Evolutionary conservation across 2,113 vertebrate species (phyloP).

Genomic region (Tautogolabrus adspersus): DNA sequence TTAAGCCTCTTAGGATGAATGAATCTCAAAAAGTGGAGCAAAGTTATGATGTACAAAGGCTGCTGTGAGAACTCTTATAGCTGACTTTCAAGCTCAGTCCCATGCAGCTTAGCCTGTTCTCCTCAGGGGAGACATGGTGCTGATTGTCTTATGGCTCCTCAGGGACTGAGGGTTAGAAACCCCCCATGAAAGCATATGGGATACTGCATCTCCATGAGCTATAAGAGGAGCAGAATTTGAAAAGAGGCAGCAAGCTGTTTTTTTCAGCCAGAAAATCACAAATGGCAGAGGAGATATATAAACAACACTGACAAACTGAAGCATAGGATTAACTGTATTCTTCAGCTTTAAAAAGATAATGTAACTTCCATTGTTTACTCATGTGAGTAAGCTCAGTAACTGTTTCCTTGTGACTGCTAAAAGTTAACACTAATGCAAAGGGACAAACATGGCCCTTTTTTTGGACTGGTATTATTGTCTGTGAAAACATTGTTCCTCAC

Average conservation of each 20-base stretch:
- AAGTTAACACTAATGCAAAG: slow-evolving; percentile 20
- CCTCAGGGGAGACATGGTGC: slow-evolving; percentile 37
- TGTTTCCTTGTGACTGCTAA: too few relatives aligned
- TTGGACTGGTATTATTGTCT: slow-evolving; percentile 25
- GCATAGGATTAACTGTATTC: background rate
- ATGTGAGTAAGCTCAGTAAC: slow-evolving; percentile 7
- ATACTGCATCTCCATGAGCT: background rate
- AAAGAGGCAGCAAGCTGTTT: background rate
- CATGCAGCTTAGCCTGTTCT: slow-evolving; percentile 39
- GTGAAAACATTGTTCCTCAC: slow-evolving; percentile 23
- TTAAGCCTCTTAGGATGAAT: slow-evolving; percentile 70
- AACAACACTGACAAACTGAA: slow-evolving; percentile 11
- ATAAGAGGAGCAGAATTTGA: background rate
- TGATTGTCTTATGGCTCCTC: slow-evolving; percentile 49
- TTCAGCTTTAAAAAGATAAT: slow-evolving; percentile 1
- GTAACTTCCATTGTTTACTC: slow-evolving; percentile 1
- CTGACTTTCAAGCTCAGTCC: slow-evolving; percentile 36
- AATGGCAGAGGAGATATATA: slow-evolving; percentile 5
- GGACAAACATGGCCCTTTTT: slow-evolving; percentile 29
- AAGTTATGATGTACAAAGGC: slow-evolving; percentile 62
- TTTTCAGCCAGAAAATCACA: background rate
- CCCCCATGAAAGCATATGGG: background rate
- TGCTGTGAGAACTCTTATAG: slow-evolving; percentile 55
- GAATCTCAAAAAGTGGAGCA: slow-evolving; percentile 52
- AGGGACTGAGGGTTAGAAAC: slow-evolving; percentile 27